Evolutionary conservation across 2,888 invertebrate species (phyloP).

Genomic region (Sarcophaga rosellei): DNA sequence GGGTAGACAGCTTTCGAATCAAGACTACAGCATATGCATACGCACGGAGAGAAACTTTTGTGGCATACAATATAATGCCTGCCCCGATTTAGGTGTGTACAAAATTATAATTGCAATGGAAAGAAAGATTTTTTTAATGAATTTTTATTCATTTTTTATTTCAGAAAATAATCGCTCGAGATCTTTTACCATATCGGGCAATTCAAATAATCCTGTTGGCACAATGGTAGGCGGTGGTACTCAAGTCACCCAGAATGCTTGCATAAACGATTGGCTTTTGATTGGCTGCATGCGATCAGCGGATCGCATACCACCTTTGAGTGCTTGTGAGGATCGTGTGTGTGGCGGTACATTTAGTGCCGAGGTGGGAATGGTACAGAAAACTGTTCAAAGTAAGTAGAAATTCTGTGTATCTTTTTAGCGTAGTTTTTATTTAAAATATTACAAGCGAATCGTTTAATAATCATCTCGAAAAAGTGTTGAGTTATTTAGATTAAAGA

Average conservation of each 20-base stretch:
- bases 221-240: slow-evolving; percentile 87
- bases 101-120: slow-evolving; percentile 25
- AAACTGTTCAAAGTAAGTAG: slow-evolving; percentile 88
- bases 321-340: slow-evolving; percentile 89
- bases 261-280: slow-evolving; percentile 90
- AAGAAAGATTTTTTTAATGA: background rate
- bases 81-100: slow-evolving; percentile 85
- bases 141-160: slow-evolving; percentile 69
- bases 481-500: too few relatives aligned
- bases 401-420: too few relatives aligned
- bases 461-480: too few relatives aligned
- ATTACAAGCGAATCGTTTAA: too few relatives aligned
- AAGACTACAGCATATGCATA: slow-evolving; percentile 93
- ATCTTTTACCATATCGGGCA: slow-evolving; percentile 90
- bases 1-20: slow-evolving; percentile 92
- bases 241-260: slow-evolving; percentile 86
- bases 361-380: slow-evolving; percentile 86
- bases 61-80: slow-evolving; percentile 91
- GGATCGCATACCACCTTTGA: slow-evolving; percentile 82
- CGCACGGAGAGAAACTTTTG: slow-evolving; percentile 93
- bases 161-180: slow-evolving; percentile 87
- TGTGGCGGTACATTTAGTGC: slow-evolving; percentile 91
- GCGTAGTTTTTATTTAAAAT: too few relatives aligned
- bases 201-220: slow-evolving; percentile 86
- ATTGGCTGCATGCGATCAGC: slow-evolving; percentile 87